phyloP scores from a whole-genome alignment of 2,888 invertebrate species.

The Diarsia mendica region DNA sequence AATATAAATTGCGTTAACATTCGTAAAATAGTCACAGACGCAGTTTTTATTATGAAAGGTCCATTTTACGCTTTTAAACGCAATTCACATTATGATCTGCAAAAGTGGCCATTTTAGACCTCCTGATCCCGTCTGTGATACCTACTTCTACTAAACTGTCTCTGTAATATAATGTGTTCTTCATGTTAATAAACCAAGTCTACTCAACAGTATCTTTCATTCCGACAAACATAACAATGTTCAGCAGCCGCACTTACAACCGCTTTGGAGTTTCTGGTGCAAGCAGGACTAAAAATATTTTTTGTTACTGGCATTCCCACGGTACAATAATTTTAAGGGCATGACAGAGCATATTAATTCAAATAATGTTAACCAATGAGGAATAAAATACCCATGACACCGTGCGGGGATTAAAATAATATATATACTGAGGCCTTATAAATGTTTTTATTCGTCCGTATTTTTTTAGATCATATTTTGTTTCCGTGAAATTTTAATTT shows the following conservation, averaged over 20 bases:
- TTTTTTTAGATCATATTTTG: constrained; percentile 11
- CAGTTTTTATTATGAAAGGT: no score
- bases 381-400: constrained; percentile 6
- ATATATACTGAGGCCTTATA: not conserved
- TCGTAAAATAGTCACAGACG: no score
- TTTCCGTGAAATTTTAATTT: not conserved
- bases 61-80: no score
- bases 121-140: no score
- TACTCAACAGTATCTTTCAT: no score
- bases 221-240: no score
- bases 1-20: no score
- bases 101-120: no score
- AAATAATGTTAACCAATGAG: not conserved
- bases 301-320: not conserved
- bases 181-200: no score
- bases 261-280: not conserved
- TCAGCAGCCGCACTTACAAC: not conserved
- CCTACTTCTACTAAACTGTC: no score
- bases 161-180: no score
- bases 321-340: not conserved
- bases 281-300: not conserved
- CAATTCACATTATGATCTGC: no score
- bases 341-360: constrained; percentile 20
- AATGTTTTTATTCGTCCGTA: not conserved
- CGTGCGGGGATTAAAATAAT: constrained; percentile 32